These are phyloP conservation scores for Acronicta psi DNA, from an alignment of 2,888 invertebrate genomes.

Conservation along the genomic window DNA sequence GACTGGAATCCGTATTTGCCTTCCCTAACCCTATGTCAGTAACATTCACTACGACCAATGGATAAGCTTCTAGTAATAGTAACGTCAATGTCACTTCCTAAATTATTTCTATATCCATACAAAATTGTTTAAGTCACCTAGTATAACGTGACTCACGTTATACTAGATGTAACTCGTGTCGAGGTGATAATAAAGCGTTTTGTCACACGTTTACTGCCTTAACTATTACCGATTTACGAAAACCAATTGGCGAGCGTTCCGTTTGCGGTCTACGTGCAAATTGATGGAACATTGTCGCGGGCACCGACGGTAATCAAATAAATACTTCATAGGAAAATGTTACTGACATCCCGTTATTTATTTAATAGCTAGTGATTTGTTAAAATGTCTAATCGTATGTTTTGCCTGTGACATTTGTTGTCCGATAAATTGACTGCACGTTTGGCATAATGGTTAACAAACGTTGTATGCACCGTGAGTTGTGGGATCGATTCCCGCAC, in stretches of 20 bases:
- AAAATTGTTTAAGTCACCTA: constrained; percentile 26
- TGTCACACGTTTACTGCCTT: constrained; percentile 46
- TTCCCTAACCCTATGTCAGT: no score
- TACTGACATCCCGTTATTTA: constrained; percentile 16
- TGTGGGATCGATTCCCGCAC: no score
- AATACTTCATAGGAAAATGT: constrained; percentile 31
- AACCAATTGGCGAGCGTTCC: constrained; percentile 50
- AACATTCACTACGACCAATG: no score
- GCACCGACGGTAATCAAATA: constrained; percentile 44
- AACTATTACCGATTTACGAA: constrained; percentile 55
- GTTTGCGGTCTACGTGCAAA: constrained; percentile 52
- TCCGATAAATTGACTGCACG: not conserved
- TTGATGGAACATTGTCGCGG: constrained; percentile 55
- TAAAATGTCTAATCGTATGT: constrained; percentile 2
- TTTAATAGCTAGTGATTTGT: constrained; percentile 3
- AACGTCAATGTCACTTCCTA: no score
- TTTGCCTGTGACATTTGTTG: constrained; percentile 15
- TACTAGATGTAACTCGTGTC: constrained; percentile 26
- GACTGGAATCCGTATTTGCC: no score
- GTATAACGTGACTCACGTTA: no score
- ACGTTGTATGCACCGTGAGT: no score
- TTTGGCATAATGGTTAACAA: no score
- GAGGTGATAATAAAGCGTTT: constrained; percentile 42
- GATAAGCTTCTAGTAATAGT: no score
- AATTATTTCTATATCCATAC: constrained; percentile 2